These are phyloP conservation scores for Tetragonula clypearis DNA, from an alignment of 1,140 invertebrate genomes.

Conservation along the genomic window DNA sequence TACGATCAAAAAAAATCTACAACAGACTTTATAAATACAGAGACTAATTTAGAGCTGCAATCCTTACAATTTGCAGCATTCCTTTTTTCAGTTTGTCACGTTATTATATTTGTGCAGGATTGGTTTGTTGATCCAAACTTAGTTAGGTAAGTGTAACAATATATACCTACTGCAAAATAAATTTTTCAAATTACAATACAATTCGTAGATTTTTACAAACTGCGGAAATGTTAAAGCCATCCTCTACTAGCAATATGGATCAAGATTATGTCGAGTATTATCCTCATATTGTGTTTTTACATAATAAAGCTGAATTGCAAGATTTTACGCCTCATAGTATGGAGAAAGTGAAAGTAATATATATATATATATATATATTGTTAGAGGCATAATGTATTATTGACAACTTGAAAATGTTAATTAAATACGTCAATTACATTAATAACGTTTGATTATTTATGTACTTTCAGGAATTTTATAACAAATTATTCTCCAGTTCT, in stretches of 20 bases:
- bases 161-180: not conserved
- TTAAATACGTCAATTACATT: no score
- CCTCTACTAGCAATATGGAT: constrained; percentile 85
- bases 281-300: constrained; percentile 89
- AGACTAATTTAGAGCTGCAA: constrained; percentile 87
- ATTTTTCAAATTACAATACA: constrained; percentile 34
- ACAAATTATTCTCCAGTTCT: constrained; percentile 86
- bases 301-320: constrained; percentile 88
- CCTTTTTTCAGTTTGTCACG: constrained; percentile 94
- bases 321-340: constrained; percentile 87
- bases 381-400: constrained; percentile 59
- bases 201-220: constrained; percentile 88
- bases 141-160: constrained; percentile 81
- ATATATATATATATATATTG: not conserved
- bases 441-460: constrained; percentile 10
- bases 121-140: constrained; percentile 91
- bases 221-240: constrained; percentile 94
- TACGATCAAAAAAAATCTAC: constrained; percentile 83
- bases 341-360: constrained; percentile 85
- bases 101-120: constrained; percentile 92
- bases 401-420: not conserved
- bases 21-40: constrained; percentile 84
- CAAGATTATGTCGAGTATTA: constrained; percentile 87
- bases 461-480: constrained; percentile 83
- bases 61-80: constrained; percentile 92